Evolutionary conservation across 2,888 invertebrate genomes (phyloP).

Genomic region (Choristoneura rosaceana): DNA sequence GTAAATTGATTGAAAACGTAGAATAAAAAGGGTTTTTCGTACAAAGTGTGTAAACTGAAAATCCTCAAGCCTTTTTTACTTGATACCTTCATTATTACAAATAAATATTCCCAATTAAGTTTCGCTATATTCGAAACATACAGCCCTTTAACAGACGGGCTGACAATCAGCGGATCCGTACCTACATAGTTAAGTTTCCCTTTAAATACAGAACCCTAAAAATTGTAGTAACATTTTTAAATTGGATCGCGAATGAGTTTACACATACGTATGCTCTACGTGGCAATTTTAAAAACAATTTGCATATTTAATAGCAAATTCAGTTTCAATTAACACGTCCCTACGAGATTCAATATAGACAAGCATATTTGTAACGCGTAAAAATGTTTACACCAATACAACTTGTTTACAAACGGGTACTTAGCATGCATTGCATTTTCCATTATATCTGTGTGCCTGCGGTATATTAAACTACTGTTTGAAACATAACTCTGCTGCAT

Average conservation of each 20-base stretch:
- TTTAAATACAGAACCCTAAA: neutral
- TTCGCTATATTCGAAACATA: too few species aligned
- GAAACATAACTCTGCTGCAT: neutral
- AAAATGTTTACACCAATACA: constrained; percentile 27
- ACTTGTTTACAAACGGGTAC: constrained; percentile 1
- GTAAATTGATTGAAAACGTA: too few species aligned
- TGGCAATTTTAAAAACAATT: constrained; percentile 21
- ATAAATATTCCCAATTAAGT: too few species aligned
- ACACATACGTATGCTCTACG: neutral
- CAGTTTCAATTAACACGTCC: constrained; percentile 18
- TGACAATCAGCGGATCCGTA: too few species aligned
- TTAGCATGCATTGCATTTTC: constrained; percentile 26
- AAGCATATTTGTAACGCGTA: constrained; percentile 17
- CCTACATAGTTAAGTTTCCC: too few species aligned
- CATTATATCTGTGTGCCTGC: constrained; percentile 24
- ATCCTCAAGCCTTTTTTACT: too few species aligned
- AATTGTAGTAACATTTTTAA: neutral
- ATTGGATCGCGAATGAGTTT: constrained; percentile 8
- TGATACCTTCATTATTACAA: too few species aligned
- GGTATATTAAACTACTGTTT: constrained; percentile 21
- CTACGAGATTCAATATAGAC: constrained; percentile 13
- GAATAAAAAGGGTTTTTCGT: too few species aligned
- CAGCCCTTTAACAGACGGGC: too few species aligned
- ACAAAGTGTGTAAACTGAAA: too few species aligned
- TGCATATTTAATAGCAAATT: constrained; percentile 8